Evolutionary conservation across 1,140 invertebrate species (phyloP).

Genomic region (Coenobita brevimanus): DNA sequence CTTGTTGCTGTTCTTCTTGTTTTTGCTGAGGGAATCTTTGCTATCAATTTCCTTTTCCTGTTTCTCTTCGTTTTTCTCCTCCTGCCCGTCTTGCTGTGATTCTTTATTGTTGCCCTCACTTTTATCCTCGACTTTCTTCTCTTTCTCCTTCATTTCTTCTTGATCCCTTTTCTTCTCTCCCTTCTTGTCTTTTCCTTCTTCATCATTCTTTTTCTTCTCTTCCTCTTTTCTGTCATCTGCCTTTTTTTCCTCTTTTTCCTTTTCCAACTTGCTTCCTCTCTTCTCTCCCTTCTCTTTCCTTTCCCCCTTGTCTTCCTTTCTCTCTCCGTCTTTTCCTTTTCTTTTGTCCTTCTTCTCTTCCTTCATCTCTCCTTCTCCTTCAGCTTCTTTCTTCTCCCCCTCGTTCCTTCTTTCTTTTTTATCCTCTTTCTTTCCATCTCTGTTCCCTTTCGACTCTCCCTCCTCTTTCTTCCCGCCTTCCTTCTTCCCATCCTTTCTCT

Average conservation of each 20-base stretch:
- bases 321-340: no score
- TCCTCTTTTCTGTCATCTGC: no score
- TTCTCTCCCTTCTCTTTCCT: background rate
- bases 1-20: slow-evolving; percentile 5
- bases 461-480: background rate
- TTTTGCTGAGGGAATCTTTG: background rate
- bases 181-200: no score
- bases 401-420: background rate
- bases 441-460: no score
- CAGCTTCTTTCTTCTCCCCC: background rate
- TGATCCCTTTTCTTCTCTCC: no score
- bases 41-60: no score
- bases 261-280: background rate
- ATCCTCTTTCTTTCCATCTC: background rate
- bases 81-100: background rate
- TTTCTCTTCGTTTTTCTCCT: slow-evolving; percentile 16
- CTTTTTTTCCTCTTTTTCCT: no score
- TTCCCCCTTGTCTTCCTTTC: no score
- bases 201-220: no score
- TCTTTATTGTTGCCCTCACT: background rate
- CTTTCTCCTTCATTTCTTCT: background rate
- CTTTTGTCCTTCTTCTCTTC: background rate
- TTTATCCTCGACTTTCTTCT: background rate
- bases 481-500: background rate
- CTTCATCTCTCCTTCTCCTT: background rate